Evolutionary conservation across 2,797 vertebrate genomes (phyloP).

Genomic region (Periparus ater): DNA sequence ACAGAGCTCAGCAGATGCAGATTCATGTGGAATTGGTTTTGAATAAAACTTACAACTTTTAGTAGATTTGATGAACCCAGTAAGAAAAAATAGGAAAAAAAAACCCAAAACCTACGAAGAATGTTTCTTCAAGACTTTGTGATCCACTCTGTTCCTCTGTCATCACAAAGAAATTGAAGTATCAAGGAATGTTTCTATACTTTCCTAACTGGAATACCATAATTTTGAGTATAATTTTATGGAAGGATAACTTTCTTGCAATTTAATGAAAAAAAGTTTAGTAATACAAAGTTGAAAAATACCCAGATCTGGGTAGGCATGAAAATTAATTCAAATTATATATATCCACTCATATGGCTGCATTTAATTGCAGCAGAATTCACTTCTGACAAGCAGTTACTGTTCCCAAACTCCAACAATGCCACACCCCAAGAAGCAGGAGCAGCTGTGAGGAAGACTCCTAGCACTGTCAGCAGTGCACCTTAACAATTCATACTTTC

Average conservation of each 20-base stretch:
- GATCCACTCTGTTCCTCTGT: fast-evolving
- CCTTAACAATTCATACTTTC: neutral
- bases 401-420: neutral
- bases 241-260: neutral
- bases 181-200: neutral
- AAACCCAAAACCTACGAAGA: neutral
- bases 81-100: neutral
- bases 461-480: neutral
- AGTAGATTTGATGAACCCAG: neutral
- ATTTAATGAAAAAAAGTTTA: neutral
- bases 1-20: neutral
- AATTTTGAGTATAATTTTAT: neutral
- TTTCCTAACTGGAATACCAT: neutral
- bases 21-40: neutral
- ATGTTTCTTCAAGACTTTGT: neutral
- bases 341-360: neutral
- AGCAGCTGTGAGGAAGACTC: neutral
- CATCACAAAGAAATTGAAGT: neutral
- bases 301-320: neutral
- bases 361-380: neutral
- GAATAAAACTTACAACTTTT: neutral
- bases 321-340: neutral
- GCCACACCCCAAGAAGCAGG: fast-evolving
- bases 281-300: neutral
- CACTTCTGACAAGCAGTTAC: neutral